Evolutionary conservation across 2,888 invertebrate genomes (phyloP), one percentile per base, ranked within the genome.

Genomic region (Xestobium rufovillosum): DNA sequence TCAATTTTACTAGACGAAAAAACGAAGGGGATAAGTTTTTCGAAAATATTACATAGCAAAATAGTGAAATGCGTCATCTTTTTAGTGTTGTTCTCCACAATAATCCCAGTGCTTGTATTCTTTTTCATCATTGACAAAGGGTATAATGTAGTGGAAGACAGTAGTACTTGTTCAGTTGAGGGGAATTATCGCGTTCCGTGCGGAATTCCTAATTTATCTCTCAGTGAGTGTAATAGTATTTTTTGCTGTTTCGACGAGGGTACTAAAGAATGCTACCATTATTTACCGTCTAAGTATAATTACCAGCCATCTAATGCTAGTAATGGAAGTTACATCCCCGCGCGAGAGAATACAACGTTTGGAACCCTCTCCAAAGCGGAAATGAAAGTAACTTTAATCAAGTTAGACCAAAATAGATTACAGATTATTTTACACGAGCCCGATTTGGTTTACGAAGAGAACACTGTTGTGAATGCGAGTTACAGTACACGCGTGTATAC

Each of bases 231-330:
- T 42, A 27, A 31, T 4, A 31, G 39, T 1, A 38, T 56, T 12
- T 34, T 43, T 8, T 63, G 64, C 40, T 65, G 64, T 42, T 65
- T 46, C 39, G 59, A 63, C 41, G 41, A 42, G 28, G 45, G 42
- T 2, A 52, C 47, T 2, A 31, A 47, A 10, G 26, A 33, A 4
- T 65, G 65, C 47, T 64, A 53, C 42, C 65, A 65, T 43, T 56
- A 46, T 38, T 37, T 60, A 27, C 64, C 63, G 12, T 61, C 65
- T 4, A 55, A 51, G 36, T 65, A 62, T 37, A 49, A 40, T 12
- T 64, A 61, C 35, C 44, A 37, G 6, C 14, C 19, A 11, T 48
- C 49, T 26, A 17, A 8, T 39, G 14, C n/a, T 9, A 29, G 3
- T n/a, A 26, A 31, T 30, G 23, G 26, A 10, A 23, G 32, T 36